Conservation (phyloP, 2,113 vertebrate genomes). For the Petrocephalus zakoni region DNA sequence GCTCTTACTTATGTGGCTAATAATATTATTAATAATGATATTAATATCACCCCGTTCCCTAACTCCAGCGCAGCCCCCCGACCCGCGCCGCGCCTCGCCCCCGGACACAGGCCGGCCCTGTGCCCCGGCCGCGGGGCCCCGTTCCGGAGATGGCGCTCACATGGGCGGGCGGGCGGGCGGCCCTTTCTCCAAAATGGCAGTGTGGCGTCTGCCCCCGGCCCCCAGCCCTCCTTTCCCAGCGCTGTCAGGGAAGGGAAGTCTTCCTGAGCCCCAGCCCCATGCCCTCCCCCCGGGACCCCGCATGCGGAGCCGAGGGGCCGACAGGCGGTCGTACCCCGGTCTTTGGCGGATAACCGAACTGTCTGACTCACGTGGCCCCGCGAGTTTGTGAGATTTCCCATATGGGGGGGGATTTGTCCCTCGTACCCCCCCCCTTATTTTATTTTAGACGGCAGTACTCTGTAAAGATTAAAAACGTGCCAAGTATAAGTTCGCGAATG, state of each 20-base stretch:
- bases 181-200: conserved; percentile 1
- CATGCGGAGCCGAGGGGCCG: background rate
- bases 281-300: background rate
- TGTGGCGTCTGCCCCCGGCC: background rate
- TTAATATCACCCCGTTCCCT: too few relatives aligned
- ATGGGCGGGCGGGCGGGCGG: background rate
- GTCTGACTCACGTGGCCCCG: background rate
- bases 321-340: background rate
- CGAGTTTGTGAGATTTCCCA: background rate
- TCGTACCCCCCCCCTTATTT: background rate
- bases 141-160: background rate
- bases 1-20: background rate
- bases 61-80: too few relatives aligned
- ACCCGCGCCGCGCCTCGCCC: background rate
- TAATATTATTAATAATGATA: too few relatives aligned
- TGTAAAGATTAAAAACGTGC: background rate
- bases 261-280: background rate
- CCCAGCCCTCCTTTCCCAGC: background rate
- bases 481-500: background rate
- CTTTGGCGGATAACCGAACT: background rate
- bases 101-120: background rate
- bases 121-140: background rate
- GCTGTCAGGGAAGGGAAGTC: background rate
- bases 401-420: background rate
- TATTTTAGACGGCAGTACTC: background rate